A percentile compares a stretch with the other conserved stretches of the same genome.
Conservation (phyloP, 2,888 invertebrate genomes). For the Latrodectus hesperus region DNA sequence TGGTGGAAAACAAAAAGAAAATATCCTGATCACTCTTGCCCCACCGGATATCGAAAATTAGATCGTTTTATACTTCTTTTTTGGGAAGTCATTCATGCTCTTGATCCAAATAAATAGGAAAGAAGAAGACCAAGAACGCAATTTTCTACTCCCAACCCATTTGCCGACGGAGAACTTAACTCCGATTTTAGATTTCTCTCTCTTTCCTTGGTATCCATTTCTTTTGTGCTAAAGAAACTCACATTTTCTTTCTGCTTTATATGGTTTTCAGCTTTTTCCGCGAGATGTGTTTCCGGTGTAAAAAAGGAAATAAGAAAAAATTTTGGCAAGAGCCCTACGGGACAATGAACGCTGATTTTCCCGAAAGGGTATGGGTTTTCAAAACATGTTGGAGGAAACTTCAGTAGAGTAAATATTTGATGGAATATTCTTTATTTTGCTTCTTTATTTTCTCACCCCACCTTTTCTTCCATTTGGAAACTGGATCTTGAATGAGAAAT, state of each 20-base stretch:
- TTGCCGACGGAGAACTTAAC: background rate
- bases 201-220: constrained; percentile 3
- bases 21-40: background rate
- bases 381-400: background rate
- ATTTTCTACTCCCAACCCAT: constrained; percentile 18
- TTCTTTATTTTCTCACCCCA: background rate
- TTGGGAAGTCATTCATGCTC: constrained; percentile 15
- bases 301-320: constrained; percentile 1
- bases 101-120: constrained; percentile 28
- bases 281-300: constrained; percentile 39
- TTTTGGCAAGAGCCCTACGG: background rate
- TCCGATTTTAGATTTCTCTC: constrained; percentile 24
- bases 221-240: constrained; percentile 43
- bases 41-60: constrained; percentile 23
- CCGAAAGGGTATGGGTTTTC: background rate
- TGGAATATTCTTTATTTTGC: background rate
- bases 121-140: constrained; percentile 10
- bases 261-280: constrained; percentile 40
- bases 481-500: constrained; percentile 9
- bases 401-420: background rate
- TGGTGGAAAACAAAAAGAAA: constrained; percentile 1
- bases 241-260: constrained; percentile 4
- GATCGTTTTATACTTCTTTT: constrained; percentile 11
- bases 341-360: constrained; percentile 37
- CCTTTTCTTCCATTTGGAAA: background rate